Evolutionary conservation across 2,113 vertebrate species (phyloP), one percentile per base, ranked within the genome.

Genomic region (Glaucomys volans): DNA sequence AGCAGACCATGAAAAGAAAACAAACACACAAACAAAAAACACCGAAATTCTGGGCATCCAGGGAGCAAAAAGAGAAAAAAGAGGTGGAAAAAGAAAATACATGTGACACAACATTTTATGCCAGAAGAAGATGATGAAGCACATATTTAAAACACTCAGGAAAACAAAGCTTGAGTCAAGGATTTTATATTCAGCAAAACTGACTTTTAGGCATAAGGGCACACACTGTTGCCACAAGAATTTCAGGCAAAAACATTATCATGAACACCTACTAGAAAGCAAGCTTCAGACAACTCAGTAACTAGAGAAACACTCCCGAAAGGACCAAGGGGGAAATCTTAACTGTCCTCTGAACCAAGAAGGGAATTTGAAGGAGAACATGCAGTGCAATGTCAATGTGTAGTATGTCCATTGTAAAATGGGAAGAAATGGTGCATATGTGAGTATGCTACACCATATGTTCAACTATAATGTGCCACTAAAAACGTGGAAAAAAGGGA

Each of bases 41-140:
- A 24, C 59, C 59, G 24, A 62, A 26, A 28, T 28, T 28, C 59
- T 26, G 59, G 59, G 59, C 59, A 62, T 10, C 24, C 11, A 62
- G 59, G 59, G 24, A 57, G 20, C 54, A 57, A 20, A 57, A 62
- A 62, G 24, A 28, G 24, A 24, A 62, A 28, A 28, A 26, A 54
- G 50, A 50, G 13, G 50, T 50, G 50, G 50, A 54, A 54, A 62
- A 62, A 52, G 14, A 9, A 62, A 62, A 24, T 26, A 87, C 50
- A 54, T 0, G 3, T 42, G 30, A 67, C 10, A 62, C 12, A 16
- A 47, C 0, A 67, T 5, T 85, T 72, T 30, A 72, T 74, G 17
- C 30, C 47, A 89, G 75, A 95, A 88, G 28, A 91, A 89, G 75
- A 95, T 85, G 28, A 91, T 17, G 35, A 76, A 85, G 32, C 42